A percentile compares a stretch with the other conserved stretches of the same genome.
phyloP scores from a whole-genome alignment of 1,140 invertebrate genomes.

The Berghia stephanieae region DNA sequence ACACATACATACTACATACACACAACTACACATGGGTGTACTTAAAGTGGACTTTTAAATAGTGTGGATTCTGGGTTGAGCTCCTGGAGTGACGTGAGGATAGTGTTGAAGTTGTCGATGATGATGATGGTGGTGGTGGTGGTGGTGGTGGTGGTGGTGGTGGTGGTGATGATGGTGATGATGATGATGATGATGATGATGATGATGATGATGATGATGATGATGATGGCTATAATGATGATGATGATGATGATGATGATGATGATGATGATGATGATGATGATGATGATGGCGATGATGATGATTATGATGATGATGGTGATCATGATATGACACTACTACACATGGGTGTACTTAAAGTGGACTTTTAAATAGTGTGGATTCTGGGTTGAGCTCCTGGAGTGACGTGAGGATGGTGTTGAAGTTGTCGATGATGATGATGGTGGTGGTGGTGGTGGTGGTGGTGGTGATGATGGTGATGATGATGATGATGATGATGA shows the following conservation, averaged over 20 bases:
- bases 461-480: conserved; percentile 20
- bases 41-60: no score
- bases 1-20: no score
- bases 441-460: conserved; percentile 1
- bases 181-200: background rate
- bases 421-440: background rate
- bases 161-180: conserved; percentile 23
- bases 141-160: conserved; percentile 1
- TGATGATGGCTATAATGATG: no score
- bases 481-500: conserved; percentile 14
- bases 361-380: no score
- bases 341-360: no score
- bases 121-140: no score
- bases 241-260: conserved; percentile 5
- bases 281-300: no score
- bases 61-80: no score
- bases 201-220: background rate
- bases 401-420: background rate
- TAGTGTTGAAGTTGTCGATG: background rate
- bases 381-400: no score
- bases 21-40: no score
- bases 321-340: no score
- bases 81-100: background rate
- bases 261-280: conserved; percentile 2
- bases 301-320: no score